These are phyloP conservation scores for Mizuhopecten yessoensis DNA, from an alignment of 1,140 invertebrate species.

Conservation along the genomic window DNA sequence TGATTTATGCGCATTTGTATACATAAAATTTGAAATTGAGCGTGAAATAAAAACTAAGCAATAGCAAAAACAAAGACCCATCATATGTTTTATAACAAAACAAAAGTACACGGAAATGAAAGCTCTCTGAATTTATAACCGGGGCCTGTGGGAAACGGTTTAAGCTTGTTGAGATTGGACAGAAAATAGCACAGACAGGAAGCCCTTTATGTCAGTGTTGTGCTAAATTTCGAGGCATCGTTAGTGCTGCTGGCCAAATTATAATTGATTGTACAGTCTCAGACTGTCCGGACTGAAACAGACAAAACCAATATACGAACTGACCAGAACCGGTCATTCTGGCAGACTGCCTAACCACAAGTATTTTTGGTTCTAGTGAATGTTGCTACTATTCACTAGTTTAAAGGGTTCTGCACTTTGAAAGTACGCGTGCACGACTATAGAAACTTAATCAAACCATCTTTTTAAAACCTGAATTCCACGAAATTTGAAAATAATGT, in stretches of 20 bases:
- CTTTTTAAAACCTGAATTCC: too few species aligned
- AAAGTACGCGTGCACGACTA: too few species aligned
- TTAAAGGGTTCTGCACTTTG: background rate
- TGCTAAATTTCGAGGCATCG: background rate
- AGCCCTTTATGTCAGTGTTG: background rate
- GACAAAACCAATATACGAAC: background rate
- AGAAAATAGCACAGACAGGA: background rate
- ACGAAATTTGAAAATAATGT: too few species aligned
- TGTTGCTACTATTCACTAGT: background rate
- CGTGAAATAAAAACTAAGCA: background rate
- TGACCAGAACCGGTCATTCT: background rate
- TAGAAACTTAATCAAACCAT: too few species aligned
- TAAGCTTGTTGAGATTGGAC: too few species aligned
- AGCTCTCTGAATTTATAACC: too few species aligned
- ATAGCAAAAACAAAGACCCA: too few species aligned
- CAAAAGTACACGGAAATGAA: too few species aligned
- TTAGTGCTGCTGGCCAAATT: background rate
- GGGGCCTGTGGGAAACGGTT: background rate
- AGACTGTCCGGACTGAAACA: background rate
- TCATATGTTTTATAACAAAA: too few species aligned
- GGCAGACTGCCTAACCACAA: background rate
- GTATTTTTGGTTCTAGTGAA: background rate
- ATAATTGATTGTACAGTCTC: background rate
- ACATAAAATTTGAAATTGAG: too few species aligned
- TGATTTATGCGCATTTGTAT: too few species aligned